Evolutionary conservation across 2,797 vertebrate genomes (phyloP), one percentile per base, ranked within the genome.

Genomic region (Diglossa cyanea): DNA sequence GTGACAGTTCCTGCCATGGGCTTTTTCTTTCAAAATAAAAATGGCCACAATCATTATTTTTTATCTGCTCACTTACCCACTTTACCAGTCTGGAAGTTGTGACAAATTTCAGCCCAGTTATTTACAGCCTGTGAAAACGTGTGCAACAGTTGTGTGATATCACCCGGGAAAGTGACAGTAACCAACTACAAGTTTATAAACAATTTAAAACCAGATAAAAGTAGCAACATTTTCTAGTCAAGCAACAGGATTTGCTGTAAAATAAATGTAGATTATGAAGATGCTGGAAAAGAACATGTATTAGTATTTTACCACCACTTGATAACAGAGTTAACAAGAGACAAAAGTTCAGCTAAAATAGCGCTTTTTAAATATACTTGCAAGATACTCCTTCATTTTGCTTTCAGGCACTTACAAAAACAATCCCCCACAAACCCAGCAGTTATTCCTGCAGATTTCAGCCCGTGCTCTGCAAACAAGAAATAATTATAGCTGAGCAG

Each of bases 301-400:
- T 75, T 63, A 63, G 39, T 53, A 30, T 80, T 93, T 94, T 70
- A 37, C 37, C 68, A 83, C 10, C 47, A 26, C 26, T 82, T 44
- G 68, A 42, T 67, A 77, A 28, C 80, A 55, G 74, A 88, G 72
- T 67, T 93, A 95, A 37, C 68, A 44, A 83, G 75, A 37, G 55
- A 76, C 79, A 63, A 44, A 92, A 91, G 79, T 95, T 95, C 85
- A 94, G 75, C 85, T 93, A 72, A 94, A 94, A 93, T 37, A 85
- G 75, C 57, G 72, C n/a, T 94, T 94, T 93, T 91, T 18, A 92
- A 97, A 95, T 72, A 81, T 37, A 42, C 57, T 81, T 83, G 81
- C 84, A 93, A 95, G 70, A 72, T 47, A 88, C 71, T 90, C 79
- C 28, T 90, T 93, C 83, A 57, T 90, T 95, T 96, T 90, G 77